phyloP scores from a whole-genome alignment of 1,140 invertebrate genomes.

The Physella acuta region DNA sequence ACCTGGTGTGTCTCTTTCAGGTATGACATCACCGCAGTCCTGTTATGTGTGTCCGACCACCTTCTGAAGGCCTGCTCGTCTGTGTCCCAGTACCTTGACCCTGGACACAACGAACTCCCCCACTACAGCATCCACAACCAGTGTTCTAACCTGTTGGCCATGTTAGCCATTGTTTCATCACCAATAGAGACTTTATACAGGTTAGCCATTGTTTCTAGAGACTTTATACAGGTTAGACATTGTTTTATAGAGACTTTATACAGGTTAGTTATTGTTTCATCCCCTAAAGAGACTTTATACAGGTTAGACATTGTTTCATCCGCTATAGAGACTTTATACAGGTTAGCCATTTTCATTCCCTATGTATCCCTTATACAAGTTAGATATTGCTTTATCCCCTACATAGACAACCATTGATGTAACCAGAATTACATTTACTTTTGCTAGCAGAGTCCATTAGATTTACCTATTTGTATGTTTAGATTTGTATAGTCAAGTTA shows the following conservation, averaged over 20 bases:
- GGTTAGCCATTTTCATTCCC: constrained; percentile 48
- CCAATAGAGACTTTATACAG: constrained; percentile 53
- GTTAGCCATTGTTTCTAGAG: no score
- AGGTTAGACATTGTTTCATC: no score
- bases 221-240: constrained; percentile 46
- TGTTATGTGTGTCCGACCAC: constrained; percentile 46
- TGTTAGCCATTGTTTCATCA: constrained; percentile 45
- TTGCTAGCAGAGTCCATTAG: no score
- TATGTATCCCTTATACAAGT: constrained; percentile 49
- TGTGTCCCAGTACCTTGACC: constrained; percentile 44
- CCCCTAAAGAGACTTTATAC: constrained; percentile 52
- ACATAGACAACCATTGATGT: no score
- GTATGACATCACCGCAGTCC: constrained; percentile 46
- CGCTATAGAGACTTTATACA: no score
- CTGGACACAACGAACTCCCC: constrained; percentile 43
- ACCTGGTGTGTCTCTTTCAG: no score
- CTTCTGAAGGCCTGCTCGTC: constrained; percentile 42
- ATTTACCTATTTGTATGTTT: no score
- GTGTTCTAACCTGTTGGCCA: constrained; percentile 46
- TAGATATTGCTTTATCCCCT: constrained; percentile 50
- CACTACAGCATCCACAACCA: constrained; percentile 54
- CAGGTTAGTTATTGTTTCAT: constrained; percentile 43
- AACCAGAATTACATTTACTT: no score
- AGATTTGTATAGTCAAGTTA: no score
- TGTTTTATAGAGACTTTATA: no score